Evolutionary conservation across 2,113 vertebrate species (phyloP), one percentile per base, ranked within the genome.

Genomic region (Heptranchias perlo): DNA sequence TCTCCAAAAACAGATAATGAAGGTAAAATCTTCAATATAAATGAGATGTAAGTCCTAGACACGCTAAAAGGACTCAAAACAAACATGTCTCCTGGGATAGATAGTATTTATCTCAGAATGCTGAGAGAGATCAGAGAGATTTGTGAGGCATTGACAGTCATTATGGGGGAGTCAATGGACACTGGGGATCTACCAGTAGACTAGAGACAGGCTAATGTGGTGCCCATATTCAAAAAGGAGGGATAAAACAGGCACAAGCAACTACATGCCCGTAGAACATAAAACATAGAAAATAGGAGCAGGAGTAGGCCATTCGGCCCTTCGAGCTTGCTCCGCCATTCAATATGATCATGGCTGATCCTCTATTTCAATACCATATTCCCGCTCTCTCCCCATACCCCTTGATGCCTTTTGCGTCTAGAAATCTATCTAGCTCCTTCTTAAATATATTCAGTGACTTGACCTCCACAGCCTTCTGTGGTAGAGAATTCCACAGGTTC

Each of bases 11-110:
- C 31, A 61, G 52, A n/a, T 61, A 58, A 58, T 11, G 5, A 35
- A 91, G 25, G 52, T 54, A 91, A 58, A 54, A 87, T 87, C 84
- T 91, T 91, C 54, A 61, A 61, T 91, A 91, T 91, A 18, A 91
- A 61, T 91, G 52, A 58, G 25, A 28, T 91, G 52, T 52, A 91
- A 91, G 52, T 14, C 49, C 52, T 61, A 35, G 31, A 58, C 52
- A 91, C n/a, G 13, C 49, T 91, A 16, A 91, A 58, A 61, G 25
- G 31, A 58, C 52, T 91, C 3, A 31, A 89, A 91, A n/a, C 52
- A 91, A 91, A 61, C 52, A 91, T 58, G 35, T 61, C 52, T 31
- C 49, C 52, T 6, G 49, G 87, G 49, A 25, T 4, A 54, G 0
- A 49, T 54, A 54, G 44, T 13, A 54, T 82, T 44, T 82, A 44